phyloP scores from a whole-genome alignment of 2,888 invertebrate species.

The Belgica antarctica region DNA sequence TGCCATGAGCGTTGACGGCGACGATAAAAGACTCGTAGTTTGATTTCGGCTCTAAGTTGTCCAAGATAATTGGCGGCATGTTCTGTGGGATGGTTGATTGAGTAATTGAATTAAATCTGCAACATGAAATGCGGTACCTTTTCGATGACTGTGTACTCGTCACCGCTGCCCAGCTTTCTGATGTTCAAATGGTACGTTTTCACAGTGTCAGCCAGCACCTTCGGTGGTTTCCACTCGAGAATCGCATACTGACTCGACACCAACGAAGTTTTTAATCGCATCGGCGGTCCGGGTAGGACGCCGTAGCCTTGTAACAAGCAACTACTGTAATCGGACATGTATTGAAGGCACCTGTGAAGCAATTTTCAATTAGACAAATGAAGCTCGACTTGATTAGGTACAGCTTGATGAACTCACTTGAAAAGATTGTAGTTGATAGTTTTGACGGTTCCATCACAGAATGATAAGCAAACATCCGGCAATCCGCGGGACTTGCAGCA shows the following conservation, averaged over 20 bases:
- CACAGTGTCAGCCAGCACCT: conserved; percentile 69
- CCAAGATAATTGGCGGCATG: conserved; percentile 69
- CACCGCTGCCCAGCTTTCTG: conserved; percentile 58
- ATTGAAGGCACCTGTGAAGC: conserved; percentile 73
- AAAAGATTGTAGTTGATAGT: conserved; percentile 77
- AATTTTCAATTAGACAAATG: too few relatives aligned
- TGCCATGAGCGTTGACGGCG: conserved; percentile 75
- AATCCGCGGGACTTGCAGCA: conserved; percentile 75
- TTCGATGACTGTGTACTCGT: conserved; percentile 60
- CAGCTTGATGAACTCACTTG: conserved; percentile 61
- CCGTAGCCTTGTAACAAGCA: conserved; percentile 82
- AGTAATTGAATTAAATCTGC: too few relatives aligned
- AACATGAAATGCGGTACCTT: conserved; percentile 57
- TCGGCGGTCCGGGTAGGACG: conserved; percentile 73
- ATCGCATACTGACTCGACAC: conserved; percentile 75
- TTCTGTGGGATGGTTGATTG: conserved; percentile 19
- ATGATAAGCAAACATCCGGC: conserved; percentile 69
- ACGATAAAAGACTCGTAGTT: conserved; percentile 79
- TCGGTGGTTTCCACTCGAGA: conserved; percentile 74
- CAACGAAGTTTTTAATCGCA: conserved; percentile 67
- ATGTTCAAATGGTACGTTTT: conserved; percentile 64
- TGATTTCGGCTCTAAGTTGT: conserved; percentile 69
- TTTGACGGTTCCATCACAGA: conserved; percentile 77
- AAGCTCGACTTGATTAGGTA: background rate
- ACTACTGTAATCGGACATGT: conserved; percentile 77